phyloP scores from a whole-genome alignment of 2,797 vertebrate genomes.

The Sylvia borin region DNA sequence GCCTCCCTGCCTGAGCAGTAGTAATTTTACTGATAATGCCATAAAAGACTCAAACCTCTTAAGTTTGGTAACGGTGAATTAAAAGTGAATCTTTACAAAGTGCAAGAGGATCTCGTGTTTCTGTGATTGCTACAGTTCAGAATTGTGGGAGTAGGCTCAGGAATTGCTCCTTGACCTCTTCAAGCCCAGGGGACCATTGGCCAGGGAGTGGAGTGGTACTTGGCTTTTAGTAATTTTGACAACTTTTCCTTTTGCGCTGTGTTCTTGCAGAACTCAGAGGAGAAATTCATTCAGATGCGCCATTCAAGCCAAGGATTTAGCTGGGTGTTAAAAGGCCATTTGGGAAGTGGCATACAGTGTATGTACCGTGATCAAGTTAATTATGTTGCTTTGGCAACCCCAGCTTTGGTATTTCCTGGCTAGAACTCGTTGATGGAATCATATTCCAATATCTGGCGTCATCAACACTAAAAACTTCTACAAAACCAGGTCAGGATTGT shows the following conservation, averaged over 20 bases:
- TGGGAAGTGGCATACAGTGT: background rate
- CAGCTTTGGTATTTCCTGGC: conserved; percentile 61
- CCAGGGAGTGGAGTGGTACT: background rate
- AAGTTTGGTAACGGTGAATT: background rate
- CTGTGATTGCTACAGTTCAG: background rate
- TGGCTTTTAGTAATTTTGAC: background rate
- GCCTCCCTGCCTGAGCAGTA: background rate
- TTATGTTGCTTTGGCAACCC: conserved; percentile 65
- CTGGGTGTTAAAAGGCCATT: conserved; percentile 30
- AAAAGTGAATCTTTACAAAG: background rate
- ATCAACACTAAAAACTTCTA: background rate
- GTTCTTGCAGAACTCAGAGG: background rate
- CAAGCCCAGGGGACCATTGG: background rate
- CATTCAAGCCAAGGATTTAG: conserved; percentile 5
- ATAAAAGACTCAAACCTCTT: background rate
- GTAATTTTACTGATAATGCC: background rate
- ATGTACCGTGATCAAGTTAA: conserved; percentile 34
- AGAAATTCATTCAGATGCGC: background rate
- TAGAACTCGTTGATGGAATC: conserved; percentile 29
- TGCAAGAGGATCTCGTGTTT: background rate
- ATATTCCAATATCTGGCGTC: conserved; percentile 43
- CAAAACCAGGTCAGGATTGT: background rate
- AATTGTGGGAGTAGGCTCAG: background rate
- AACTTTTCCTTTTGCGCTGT: background rate
- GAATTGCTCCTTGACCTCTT: background rate